Base-by-base conservation (phyloP, 2,888 invertebrate species). In the Operophtera brumata region DNA sequence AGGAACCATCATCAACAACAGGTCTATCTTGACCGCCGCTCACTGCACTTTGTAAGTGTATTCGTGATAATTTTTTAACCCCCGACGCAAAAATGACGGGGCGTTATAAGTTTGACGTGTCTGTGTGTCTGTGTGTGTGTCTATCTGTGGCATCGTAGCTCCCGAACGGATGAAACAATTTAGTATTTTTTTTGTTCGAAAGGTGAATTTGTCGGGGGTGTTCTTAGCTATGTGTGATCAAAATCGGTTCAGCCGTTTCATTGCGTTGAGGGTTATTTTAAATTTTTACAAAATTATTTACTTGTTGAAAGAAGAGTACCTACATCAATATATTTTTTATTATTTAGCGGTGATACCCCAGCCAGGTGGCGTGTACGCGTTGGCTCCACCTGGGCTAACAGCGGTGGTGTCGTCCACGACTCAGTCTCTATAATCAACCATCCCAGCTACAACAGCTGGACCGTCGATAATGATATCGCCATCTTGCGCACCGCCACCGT, bases 321-420 rank as follows among this genome's bases (percentile, higher is more conserved):
- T 34, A 0, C 4, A 30, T 20, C 7, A 30, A 30, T 7, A n/a
- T 1, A 6, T 5, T 7, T 13, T 11, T 10, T 25, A 32, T 26
- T 28, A 6, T 1, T 3, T 54, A 78, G 75, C 1, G 68, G 69
- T 10, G 69, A 73, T 12, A 28, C 57, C 0, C 39, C 41, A 0
- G 14, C 2, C 8, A 68, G 66, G 11, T 82, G 76, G 77, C 78
- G 74, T 6, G 47, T 66, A 5, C 78, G 78, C 20, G 62, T 77
- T 1, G 83, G 82, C 2, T 82, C 82, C 6, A 65, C 69, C 9
- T 70, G 51, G 55, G 73, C 75, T 7, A 78, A 72, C 64, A 77
- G 73, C 34, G 81, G 79, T 2, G 84, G 84, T 8, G 44, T 40
- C 0, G 69, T 78, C 1, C 61, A 71, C 51, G 60, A 47, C n/a